Evolutionary conservation across 2,113 vertebrate species (phyloP), one percentile per base, ranked within the genome.

Genomic region (Lepus europaeus): DNA sequence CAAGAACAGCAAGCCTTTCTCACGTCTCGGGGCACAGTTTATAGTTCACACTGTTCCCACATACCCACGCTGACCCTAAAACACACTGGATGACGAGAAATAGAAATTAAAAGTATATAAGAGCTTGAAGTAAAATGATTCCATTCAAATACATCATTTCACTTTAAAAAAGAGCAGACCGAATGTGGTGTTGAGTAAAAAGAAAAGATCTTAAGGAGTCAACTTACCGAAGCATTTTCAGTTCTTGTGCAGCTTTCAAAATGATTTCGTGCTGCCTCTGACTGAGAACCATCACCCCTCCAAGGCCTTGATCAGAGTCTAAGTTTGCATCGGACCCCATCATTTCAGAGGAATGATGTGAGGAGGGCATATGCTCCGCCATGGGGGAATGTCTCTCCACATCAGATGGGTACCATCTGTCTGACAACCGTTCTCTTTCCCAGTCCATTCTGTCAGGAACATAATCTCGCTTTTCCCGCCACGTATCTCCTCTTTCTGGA

Each of bases 251-350:
- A 98, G 99, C 99, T 98, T 99, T 99, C 97, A 99, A 98, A 98
- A 99, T 99, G 97, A 99, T 99, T 97, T 99, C 99, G 95, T 99
- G 99, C 92, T 99, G 99, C 96, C 99, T 99, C 95, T 99, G 99
- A 96, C 99, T 99, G 92, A 99, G 99, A n/a, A 99, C 99, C 97
- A 99, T 99, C 80, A 99, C 98, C 94, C 98, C 98, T 96, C 98
- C 98, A 96, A 98, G 91, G 59, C 98, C 97, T 82, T 98, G 97
- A 27, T 98, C 97, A 87, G 98, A 97, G 89, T 99, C 99, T 95
- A 97, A 91, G 80, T 97, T 98, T 97, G 98, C 96, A 96, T 98
- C 98, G 31, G 97, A 94, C 96, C 97, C 97, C 89, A 99, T 97
- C 91, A 97, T 97, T 93, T 99, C 99, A 96, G 99, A 98, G 56